Base-by-base conservation (phyloP, 1,140 invertebrate genomes). In the Diabrotica virgifera region DNA sequence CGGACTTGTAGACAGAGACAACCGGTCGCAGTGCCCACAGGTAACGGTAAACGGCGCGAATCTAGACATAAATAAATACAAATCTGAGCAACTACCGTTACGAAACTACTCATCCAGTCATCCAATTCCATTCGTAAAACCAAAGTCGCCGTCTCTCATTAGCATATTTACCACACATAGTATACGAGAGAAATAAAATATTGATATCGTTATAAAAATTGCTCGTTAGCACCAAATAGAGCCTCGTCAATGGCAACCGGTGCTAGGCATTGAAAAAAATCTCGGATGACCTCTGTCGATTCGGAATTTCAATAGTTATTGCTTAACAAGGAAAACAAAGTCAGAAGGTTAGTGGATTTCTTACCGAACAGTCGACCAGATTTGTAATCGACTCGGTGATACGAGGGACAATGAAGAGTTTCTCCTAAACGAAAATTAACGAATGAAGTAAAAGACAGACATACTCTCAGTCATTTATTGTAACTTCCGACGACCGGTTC, bases 241-340 rank as follows among this genome's bases (percentile, higher is more conserved):
- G 68, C 53, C 24, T 51, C 65, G 67, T 69, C 71, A 73, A 73
- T 73, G 71, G 71, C 71, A 73, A 73, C 71, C 58, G 64, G 65
- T 71, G 59, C 57, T 40, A 65, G 55, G 8, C 38, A 59, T 50
- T 65, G 70, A 66, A 71, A 71, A 24, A 71, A 69, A 66, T 69
- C 60, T 63, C 62, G 64, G 67, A 71, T 73, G 69, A 67, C 71
- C 71, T 72, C 67, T 67, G 58, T 62, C 69, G 69, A 69, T 70
- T 72, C 65, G 71, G 64, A 52, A 57, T 50, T 57, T 58, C 51
- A 63, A 56, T 63, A 52, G 60, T 52, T 71, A 69, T 72, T 71
- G 64, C 72, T 69, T 69, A 74, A 72, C 70, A 74, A 74, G 72
- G 70, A 74, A 74, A 71, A 72, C 69, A 60, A 61, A 69, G 72